Evolutionary conservation across 2,888 invertebrate species (phyloP), one percentile per base, ranked within the genome.

Genomic region (Epinotia nisella): DNA sequence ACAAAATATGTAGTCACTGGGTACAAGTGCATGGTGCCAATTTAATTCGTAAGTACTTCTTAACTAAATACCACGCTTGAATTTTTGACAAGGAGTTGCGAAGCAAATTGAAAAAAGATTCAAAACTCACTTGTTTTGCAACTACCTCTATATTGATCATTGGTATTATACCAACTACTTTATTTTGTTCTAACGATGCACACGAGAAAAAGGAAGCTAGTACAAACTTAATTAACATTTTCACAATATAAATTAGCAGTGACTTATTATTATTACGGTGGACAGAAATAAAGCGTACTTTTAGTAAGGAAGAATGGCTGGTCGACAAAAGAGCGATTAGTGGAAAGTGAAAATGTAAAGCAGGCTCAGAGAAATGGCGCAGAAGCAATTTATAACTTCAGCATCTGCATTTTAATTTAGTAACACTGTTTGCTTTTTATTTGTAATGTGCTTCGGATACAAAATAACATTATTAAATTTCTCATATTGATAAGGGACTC

Each of bases 321-420:
- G 60, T 53, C 39, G 62, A 68, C 61, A 68, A 72, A 68, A 68
- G 55, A 56, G 67, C 72, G 56, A 72, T 68, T 72, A 72, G 61
- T 72, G 39, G 72, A 62, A 45, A n/a, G 56, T 59, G 17, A 67
- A 72, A 72, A 72, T 67, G 72, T 58, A 58, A 72, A 72, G 61
- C 39, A 67, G 61, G 55, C 61, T 21, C 41, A 51, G 72, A 68
- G 61, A 72, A 72, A 62, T 68, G 67, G 67, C 55, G 49, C 61
- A 72, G 17, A 67, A 62, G 67, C 72, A 21, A 72, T 72, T 72
- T 72, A 72, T 72, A 68, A 72, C 72, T 61, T 24, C 39, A 72
- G 67, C 67, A 71, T 72, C 61, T 61, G 39, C 67, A 72, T 72
- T 62, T 68, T 19, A 61, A 67, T 72, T 68, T 68, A 62, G 56